These are phyloP conservation scores for Cephus runcator DNA, from an alignment of 2,888 invertebrate genomes.

Conservation along the genomic window DNA sequence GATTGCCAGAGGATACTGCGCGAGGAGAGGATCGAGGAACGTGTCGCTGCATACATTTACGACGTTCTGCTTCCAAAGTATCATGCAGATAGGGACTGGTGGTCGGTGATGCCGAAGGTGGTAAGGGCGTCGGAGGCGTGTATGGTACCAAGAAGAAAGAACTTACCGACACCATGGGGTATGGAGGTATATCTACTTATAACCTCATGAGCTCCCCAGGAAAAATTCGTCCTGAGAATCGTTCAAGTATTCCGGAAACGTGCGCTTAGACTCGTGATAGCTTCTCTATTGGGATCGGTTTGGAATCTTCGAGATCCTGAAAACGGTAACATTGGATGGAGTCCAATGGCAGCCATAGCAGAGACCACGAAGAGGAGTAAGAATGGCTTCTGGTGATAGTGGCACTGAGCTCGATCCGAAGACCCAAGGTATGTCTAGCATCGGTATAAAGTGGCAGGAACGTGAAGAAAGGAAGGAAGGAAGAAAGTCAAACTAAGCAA, in stretches of 20 bases:
- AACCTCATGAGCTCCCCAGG: not conserved
- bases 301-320: not conserved
- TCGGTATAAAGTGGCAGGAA: not conserved
- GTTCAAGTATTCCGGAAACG: not conserved
- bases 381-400: not conserved
- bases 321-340: not conserved
- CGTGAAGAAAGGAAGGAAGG: not conserved
- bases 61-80: conserved; percentile 44
- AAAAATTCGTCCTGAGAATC: not conserved
- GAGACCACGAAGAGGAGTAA: not conserved
- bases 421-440: not conserved
- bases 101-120: not conserved
- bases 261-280: not conserved
- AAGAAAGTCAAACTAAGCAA: not conserved
- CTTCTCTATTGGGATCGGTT: not conserved
- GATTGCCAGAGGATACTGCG: conserved; percentile 5
- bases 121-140: not conserved
- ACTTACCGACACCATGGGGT: not conserved
- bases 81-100: not conserved
- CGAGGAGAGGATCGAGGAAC: conserved; percentile 43
- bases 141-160: not conserved
- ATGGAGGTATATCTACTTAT: not conserved
- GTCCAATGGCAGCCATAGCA: not conserved
- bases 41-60: conserved; percentile 59
- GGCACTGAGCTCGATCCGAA: not conserved